Base-by-base conservation (phyloP, 1,140 invertebrate genomes). In the Drosophila arawakana region DNA sequence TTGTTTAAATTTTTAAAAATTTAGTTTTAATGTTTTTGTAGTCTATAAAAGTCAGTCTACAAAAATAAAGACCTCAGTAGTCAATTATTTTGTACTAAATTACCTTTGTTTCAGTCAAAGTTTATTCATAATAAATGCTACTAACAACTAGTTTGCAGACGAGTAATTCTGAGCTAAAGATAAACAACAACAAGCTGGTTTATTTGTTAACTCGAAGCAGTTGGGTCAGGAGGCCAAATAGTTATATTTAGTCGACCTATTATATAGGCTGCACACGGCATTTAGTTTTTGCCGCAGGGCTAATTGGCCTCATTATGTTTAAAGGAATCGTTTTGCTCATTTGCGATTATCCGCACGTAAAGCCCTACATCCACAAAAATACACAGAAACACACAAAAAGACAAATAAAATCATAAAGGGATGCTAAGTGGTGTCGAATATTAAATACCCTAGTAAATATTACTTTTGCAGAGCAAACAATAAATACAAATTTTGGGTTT, bases 331-430 rank as follows among this genome's bases (percentile, higher is more conserved):
- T 49, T 55, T 65, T 85, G 75, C 83, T 85, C 82, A 88, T 85
- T 86, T 79, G 82, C 67, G 82, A 85, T 85, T 85, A 85, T 86
- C 79, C 83, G 65, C 81, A 85, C 81, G 81, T 85, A 85, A 59
- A 76, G 59, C 79, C 81, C 78, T 78, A 81, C 10, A 50, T 39
- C 60, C 37, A 50, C 41, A 50, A 49, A 10, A 62, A 60, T 52
- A 41, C 9, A 60, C 55, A 37, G 7, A 18, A n/a, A 44, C 15
- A 15, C 15, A 15, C 15, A 69, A 62, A 15, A 59, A 63, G 35
- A 7, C 7, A 21, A 47, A 35, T 62, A 58, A 37, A 60, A 49
- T 5, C 25, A 69, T 34, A 66, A 66, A 49, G 35, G 49, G 49
- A 7, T 3, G 18, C 15, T 18, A 41, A 54, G 4, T 4, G 41